A percentile compares a stretch with the other conserved stretches of the same genome.
These are phyloP conservation scores for Axis porcinus DNA, from an alignment of 2,113 vertebrate genomes.

Conservation along the genomic window DNA sequence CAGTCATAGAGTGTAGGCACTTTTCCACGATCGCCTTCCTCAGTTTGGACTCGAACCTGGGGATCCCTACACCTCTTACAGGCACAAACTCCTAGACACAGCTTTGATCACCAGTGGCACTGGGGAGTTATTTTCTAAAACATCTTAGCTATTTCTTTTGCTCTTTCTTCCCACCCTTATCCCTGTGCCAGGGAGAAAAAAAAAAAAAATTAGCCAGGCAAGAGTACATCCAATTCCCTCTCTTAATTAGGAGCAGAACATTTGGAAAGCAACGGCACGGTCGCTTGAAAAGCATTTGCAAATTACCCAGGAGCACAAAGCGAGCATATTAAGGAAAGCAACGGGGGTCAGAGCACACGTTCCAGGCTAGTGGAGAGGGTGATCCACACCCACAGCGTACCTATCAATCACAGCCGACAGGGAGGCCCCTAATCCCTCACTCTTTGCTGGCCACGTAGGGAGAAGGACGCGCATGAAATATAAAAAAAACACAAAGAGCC, in stretches of 20 bases:
- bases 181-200: background rate
- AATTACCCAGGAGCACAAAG: background rate
- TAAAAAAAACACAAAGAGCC: rapidly evolving
- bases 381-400: background rate
- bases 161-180: background rate
- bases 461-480: background rate
- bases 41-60: background rate
- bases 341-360: rapidly evolving
- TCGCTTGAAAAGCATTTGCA: background rate
- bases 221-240: conserved; percentile 48
- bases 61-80: background rate
- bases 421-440: background rate
- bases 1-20: rapidly evolving
- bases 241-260: conserved; percentile 55
- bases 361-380: background rate
- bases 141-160: background rate
- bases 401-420: background rate
- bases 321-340: background rate
- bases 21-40: background rate
- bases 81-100: background rate
- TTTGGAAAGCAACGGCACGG: background rate
- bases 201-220: background rate
- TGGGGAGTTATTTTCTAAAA: background rate
- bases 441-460: background rate
- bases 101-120: background rate